Evolutionary conservation across 2,113 vertebrate genomes (phyloP).

Genomic region (Pluvianellus socialis): DNA sequence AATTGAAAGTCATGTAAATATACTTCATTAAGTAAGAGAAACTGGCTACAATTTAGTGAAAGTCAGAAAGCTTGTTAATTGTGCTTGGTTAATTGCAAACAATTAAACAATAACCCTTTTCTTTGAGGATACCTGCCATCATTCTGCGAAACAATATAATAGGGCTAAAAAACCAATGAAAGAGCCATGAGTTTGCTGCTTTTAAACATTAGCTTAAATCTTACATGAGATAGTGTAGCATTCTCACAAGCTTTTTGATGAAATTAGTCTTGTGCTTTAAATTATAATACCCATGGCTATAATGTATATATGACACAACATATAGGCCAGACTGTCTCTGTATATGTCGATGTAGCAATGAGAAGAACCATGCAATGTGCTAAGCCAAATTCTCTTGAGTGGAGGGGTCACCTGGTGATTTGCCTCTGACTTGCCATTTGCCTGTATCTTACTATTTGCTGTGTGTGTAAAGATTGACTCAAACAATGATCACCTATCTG

Average conservation of each 20-base stretch:
- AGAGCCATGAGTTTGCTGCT: neutral
- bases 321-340: neutral
- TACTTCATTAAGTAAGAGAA: neutral
- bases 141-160: neutral
- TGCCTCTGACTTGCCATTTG: neutral
- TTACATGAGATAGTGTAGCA: neutral
- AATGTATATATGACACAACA: neutral
- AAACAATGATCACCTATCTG: neutral
- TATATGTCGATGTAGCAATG: neutral
- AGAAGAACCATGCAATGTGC: neutral
- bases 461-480: neutral
- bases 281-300: neutral
- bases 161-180: neutral
- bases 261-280: neutral
- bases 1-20: neutral
- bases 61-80: neutral
- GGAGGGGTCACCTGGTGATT: neutral
- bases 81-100: neutral
- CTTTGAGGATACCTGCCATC: neutral
- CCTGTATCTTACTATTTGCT: neutral
- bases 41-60: neutral
- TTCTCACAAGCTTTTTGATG: neutral
- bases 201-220: neutral
- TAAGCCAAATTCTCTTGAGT: neutral
- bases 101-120: neutral